Percentiles rank a stretch among this genome's conserved stretches.
These are phyloP conservation scores for Cassiopea andromeda DNA, from an alignment of 30 jellyfish, hydroid and myxozoan genomes.

Conservation along the genomic window DNA sequence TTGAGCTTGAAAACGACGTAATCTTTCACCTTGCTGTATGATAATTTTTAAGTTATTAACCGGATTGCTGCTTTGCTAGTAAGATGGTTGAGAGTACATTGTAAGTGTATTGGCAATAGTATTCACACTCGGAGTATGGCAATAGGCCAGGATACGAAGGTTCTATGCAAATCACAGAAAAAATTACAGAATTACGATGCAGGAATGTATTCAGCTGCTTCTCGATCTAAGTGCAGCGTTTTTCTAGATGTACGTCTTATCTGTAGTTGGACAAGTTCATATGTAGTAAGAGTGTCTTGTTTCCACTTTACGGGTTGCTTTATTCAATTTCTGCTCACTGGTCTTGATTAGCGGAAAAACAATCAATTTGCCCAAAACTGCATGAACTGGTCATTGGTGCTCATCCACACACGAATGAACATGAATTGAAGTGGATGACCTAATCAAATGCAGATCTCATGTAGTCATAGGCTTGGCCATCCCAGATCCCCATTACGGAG, in stretches of 20 bases:
- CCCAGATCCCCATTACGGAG: conserved; percentile 61
- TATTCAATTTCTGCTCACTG: conserved; percentile 43
- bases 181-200: no score
- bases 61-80: not conserved
- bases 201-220: no score
- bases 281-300: not conserved
- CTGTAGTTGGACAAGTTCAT: not conserved
- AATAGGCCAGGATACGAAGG: no score
- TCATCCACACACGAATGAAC: conserved; percentile 45
- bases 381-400: conserved; percentile 46
- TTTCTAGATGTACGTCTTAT: not conserved
- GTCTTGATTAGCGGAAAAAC: conserved; percentile 36
- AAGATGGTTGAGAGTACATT: no score
- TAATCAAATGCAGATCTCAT: conserved; percentile 69
- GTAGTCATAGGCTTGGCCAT: conserved; percentile 53
- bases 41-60: not conserved
- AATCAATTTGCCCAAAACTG: not conserved
- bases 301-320: conserved; percentile 30
- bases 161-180: no score
- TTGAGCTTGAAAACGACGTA: not conserved
- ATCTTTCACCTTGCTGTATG: not conserved
- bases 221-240: not conserved
- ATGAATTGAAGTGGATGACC: conserved; percentile 63
- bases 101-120: no score
- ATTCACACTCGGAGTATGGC: no score